These are phyloP conservation scores for Accipiter cooperii DNA, from an alignment of 2,113 vertebrate species.

Conservation along the genomic window DNA sequence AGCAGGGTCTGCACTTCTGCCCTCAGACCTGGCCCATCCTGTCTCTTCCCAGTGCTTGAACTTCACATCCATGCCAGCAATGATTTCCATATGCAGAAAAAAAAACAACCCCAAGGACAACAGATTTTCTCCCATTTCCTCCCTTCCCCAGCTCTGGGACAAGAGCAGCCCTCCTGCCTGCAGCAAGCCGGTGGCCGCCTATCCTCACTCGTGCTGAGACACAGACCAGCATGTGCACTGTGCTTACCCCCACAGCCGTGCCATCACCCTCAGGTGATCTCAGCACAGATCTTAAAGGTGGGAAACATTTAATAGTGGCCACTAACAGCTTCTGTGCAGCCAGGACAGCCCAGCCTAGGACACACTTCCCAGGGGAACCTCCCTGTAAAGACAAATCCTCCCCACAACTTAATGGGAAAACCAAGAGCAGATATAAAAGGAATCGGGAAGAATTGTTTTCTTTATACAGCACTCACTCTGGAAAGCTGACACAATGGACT, in stretches of 20 bases:
- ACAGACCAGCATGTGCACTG: neutral
- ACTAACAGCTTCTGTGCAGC: neutral
- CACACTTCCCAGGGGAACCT: neutral
- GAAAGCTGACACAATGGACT: neutral
- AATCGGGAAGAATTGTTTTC: neutral
- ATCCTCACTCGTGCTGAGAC: accelerated
- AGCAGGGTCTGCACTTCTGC: neutral
- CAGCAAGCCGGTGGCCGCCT: accelerated
- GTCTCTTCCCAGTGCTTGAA: neutral
- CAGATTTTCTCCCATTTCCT: neutral
- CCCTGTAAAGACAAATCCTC: neutral
- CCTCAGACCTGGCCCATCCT: neutral
- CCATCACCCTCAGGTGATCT: neutral
- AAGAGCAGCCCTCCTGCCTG: neutral
- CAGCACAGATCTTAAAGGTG: neutral
- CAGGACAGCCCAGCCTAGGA: neutral
- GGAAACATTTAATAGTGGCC: neutral
- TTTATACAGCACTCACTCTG: neutral
- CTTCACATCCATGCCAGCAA: neutral
- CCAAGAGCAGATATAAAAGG: neutral
- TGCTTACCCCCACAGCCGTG: accelerated
- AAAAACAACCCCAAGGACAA: neutral
- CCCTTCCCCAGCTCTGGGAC: neutral
- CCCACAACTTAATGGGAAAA: neutral
- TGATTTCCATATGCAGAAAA: neutral